A percentile compares a stretch with the other conserved stretches of the same genome.
Evolutionary conservation across 2,113 vertebrate genomes (phyloP).

Genomic region (Pseudois nayaur): DNA sequence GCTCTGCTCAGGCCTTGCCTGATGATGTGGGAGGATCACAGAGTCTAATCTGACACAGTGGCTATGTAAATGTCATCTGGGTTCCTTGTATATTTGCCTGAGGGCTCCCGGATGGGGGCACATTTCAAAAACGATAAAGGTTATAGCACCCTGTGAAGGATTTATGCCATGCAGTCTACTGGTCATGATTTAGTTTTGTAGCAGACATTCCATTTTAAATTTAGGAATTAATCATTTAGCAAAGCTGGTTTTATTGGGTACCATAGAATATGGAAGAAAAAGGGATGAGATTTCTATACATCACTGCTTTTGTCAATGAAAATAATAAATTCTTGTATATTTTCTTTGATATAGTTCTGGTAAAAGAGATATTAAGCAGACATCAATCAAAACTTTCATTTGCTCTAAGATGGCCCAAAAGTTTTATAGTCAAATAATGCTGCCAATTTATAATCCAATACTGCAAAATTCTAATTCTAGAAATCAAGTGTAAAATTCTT

Average conservation of each 20-base stretch:
- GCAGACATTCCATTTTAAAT: constrained; percentile 68
- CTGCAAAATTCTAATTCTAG: not conserved
- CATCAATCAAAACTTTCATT: constrained; percentile 28
- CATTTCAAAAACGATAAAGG: constrained; percentile 71
- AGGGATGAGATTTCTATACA: constrained; percentile 34
- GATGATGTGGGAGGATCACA: constrained; percentile 59
- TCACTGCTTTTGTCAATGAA: constrained; percentile 63
- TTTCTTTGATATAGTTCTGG: constrained; percentile 44
- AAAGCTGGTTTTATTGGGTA: constrained; percentile 52
- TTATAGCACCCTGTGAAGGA: constrained; percentile 65
- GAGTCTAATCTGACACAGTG: constrained; percentile 52
- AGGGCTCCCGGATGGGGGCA: constrained; percentile 52
- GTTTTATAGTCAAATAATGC: not conserved
- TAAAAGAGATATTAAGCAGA: constrained; percentile 26
- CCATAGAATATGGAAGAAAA: constrained; percentile 32
- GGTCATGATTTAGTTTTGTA: constrained; percentile 65
- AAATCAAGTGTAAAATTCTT: constrained; percentile 31
- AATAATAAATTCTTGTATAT: constrained; percentile 60
- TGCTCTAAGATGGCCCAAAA: not conserved
- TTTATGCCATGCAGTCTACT: constrained; percentile 52
- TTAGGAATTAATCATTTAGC: constrained; percentile 70
- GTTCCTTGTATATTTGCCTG: constrained; percentile 60
- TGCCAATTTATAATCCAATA: not conserved
- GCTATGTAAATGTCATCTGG: constrained; percentile 66
- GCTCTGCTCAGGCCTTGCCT: constrained; percentile 23